Evolutionary conservation across 2,888 invertebrate species (phyloP), one percentile per base, ranked within the genome.

Genomic region (Osedax frankpressi): DNA sequence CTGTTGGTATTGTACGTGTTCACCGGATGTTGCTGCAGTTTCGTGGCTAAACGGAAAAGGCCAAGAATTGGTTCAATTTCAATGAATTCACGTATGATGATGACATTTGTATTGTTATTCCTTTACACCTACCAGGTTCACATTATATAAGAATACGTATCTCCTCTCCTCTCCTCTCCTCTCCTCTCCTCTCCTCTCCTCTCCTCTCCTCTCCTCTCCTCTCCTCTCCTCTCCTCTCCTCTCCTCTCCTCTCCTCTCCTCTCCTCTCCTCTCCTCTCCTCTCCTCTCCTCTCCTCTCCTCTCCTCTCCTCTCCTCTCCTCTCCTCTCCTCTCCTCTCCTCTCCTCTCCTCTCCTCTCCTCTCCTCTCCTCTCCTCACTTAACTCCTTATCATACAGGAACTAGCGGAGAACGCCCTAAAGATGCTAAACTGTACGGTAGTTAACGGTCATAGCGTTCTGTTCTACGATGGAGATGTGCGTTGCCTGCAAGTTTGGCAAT

Each of bases 401-500:
- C 25, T 75, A 2, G 70, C 73, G 3, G 73, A 74, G 28, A 28
- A 30, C 28, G 30, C 74, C 11, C 73, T 76, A 24, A 25, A 29
- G 24, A 62, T 76, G n/a, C 73, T 76, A 3, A 70, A 74, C 28
- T 76, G 76, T 30, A 60, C 59, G 6, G 11, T 28, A 0, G 70
- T 76, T 24, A 24, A 72, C 2, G 70, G 67, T 2, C 25, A 44
- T 6, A 44, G 30, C 24, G 75, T 76, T 6, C 65, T 76, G 62
- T 76, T 72, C 44, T 59, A 73, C 2, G 76, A 76, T 68, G 76
- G 75, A 19, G 74, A 74, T 30, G 72, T 75, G n/a, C 24, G 28
- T 3, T 76, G 76, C 44, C 28, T 70, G 1, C 75, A 75, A 28
- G 27, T 30, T 28, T 76, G 76, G 76, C 76, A 76, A 63, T 76